These are phyloP conservation scores for Neoseiulus cucumeris DNA, from an alignment of 1,140 invertebrate genomes.

Conservation along the genomic window DNA sequence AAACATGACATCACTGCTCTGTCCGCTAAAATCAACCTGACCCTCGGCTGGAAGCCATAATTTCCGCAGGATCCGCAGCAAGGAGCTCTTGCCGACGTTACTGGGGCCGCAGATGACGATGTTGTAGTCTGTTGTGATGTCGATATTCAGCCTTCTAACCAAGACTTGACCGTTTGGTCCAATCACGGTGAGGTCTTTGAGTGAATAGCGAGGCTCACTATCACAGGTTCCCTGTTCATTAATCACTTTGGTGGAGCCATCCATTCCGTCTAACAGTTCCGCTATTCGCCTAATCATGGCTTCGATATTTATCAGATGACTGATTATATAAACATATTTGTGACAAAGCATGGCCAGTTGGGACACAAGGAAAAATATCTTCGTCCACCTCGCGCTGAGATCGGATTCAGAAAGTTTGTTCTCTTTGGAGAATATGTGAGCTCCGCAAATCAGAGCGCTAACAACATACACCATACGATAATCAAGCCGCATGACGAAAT, in stretches of 20 bases:
- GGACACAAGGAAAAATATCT: background rate
- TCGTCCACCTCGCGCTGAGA: background rate
- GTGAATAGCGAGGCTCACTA: background rate
- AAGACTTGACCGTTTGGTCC: background rate
- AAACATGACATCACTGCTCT: background rate
- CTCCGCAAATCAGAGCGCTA: background rate
- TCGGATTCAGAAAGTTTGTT: background rate
- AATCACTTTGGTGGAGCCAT: background rate
- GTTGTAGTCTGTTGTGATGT: background rate
- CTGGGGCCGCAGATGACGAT: background rate
- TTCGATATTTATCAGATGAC: background rate
- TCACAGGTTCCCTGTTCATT: background rate
- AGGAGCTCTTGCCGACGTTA: background rate
- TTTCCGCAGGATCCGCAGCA: background rate
- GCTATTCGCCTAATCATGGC: background rate
- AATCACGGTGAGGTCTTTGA: background rate
- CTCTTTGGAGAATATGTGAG: background rate
- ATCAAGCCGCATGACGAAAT: background rate
- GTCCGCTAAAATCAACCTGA: background rate
- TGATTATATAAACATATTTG: background rate
- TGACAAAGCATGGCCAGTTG: background rate
- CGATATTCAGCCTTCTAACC: background rate
- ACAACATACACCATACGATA: background rate
- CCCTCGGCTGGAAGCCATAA: background rate
- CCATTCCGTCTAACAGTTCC: background rate